Conservation (phyloP, 2,113 vertebrate species). For the Merops nubicus region DNA sequence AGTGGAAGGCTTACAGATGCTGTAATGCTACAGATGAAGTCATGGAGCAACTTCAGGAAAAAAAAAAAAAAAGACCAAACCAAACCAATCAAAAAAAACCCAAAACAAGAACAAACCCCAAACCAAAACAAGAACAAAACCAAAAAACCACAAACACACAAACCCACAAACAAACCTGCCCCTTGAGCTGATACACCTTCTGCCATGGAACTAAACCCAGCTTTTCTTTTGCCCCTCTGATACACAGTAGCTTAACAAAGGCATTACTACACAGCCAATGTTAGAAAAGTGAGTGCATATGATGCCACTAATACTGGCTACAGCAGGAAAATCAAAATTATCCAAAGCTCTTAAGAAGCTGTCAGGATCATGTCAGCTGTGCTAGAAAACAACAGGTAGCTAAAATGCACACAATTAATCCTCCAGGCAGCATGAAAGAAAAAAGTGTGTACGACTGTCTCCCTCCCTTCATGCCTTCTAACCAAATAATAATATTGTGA, state of each 20-base stretch:
- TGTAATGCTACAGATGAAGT: no score
- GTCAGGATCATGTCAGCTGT: not conserved
- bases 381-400: not conserved
- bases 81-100: not conserved
- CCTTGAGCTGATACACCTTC: not conserved
- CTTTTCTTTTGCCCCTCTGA: not conserved
- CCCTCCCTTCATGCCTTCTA: not conserved
- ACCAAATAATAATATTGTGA: fast-evolving
- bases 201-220: not conserved
- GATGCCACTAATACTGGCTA: not conserved
- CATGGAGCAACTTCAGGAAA: not conserved
- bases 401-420: not conserved
- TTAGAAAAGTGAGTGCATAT: not conserved
- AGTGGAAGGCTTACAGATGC: not conserved
- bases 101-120: no score
- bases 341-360: not conserved
- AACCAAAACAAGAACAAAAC: no score
- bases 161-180: no score
- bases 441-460: fast-evolving
- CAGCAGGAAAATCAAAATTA: fast-evolving
- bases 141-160: no score
- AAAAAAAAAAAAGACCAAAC: no score
- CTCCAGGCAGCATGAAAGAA: not conserved
- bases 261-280: not conserved
- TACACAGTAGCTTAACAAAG: not conserved